Base-by-base conservation (phyloP, 2,888 invertebrate species). In the Euplexia lucipara region DNA sequence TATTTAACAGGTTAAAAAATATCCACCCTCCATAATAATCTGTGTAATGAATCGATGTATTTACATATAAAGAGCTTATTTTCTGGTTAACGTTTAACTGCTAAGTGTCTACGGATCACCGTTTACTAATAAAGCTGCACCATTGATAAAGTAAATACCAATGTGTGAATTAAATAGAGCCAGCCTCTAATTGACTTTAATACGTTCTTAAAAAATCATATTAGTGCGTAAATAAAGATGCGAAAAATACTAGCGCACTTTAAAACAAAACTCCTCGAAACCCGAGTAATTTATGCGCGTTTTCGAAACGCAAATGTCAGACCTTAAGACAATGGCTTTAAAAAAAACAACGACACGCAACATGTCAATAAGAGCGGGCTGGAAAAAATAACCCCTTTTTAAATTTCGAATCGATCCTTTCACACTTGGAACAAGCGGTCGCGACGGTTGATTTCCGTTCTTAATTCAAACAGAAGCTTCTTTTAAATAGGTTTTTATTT, bases 401-500 rank as follows among this genome's bases (percentile, higher is more conserved):
- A 84, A 86, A 89, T 84, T 90, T 88, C 89, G 90, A 93, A 95
- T 95, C 95, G 92, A 95, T 94, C 92, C 92, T 91, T 93, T 95
- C 94, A 95, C 95, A 95, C 95, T 95, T 95, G 80, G 90, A 90
- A 93, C 94, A 92, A 94, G 90, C 89, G 88, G 83, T 83, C 88
- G 86, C 89, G 95, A 93, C 95, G 94, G 93, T 92, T 94, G 92
- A 93, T 94, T 95, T 95, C 95, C 95, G 95, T 91, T 94, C 94
- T 91, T 91, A 91, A 94, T 92, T 94, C 92, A 91, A 92, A 94
- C 90, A 89, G 90, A 88, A 90, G 88, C 90, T 88, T 91, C 90
- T 90, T 91, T 90, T 90, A 88, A 86, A 85, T 86, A 87, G 83
- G 84, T 84, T 89, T 91, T 90, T 90, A 87, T 90, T 90, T 91